Conservation (phyloP, 2,888 invertebrate species). For the Chrysolina haemoptera region DNA sequence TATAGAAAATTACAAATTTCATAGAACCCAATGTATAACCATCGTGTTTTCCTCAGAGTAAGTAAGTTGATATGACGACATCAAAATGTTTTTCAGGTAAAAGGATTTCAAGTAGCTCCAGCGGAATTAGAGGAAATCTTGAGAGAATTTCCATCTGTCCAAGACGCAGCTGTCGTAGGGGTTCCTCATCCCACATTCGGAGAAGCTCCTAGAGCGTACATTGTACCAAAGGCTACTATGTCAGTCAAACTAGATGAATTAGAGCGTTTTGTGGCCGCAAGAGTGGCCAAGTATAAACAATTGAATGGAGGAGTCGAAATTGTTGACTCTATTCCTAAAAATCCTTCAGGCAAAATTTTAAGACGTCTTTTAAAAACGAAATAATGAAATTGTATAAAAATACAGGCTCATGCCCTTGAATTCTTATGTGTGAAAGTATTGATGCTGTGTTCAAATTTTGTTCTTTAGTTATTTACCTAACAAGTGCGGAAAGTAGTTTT, state of each 20-base stretch:
- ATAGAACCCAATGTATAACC: too few species aligned
- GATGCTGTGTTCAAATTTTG: too few species aligned
- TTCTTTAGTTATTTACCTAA: too few species aligned
- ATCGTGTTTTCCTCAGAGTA: too few species aligned
- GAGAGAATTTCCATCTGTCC: conserved; percentile 80
- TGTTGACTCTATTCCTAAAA: conserved; percentile 74
- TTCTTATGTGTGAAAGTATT: too few species aligned
- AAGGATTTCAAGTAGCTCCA: conserved; percentile 83
- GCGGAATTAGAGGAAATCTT: conserved; percentile 88
- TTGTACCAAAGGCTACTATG: conserved; percentile 73
- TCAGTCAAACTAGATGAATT: conserved; percentile 72
- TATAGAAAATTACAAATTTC: too few species aligned
- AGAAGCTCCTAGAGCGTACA: conserved; percentile 83
- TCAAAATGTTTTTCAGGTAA: conserved; percentile 37
- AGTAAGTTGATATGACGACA: background rate
- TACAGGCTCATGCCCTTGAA: too few species aligned
- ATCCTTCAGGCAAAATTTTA: conserved; percentile 76
- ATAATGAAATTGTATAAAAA: background rate
- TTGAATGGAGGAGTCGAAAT: conserved; percentile 74
- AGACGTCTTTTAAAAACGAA: conserved; percentile 62
- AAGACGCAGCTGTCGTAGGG: conserved; percentile 89
- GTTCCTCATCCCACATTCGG: conserved; percentile 79
- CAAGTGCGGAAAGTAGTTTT: too few species aligned
- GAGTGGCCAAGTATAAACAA: conserved; percentile 84
- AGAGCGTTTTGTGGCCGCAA: conserved; percentile 75